Evolutionary conservation across 92 coral and sea anemone genomes (phyloP).

Genomic region (Epizoanthus stellaris): DNA sequence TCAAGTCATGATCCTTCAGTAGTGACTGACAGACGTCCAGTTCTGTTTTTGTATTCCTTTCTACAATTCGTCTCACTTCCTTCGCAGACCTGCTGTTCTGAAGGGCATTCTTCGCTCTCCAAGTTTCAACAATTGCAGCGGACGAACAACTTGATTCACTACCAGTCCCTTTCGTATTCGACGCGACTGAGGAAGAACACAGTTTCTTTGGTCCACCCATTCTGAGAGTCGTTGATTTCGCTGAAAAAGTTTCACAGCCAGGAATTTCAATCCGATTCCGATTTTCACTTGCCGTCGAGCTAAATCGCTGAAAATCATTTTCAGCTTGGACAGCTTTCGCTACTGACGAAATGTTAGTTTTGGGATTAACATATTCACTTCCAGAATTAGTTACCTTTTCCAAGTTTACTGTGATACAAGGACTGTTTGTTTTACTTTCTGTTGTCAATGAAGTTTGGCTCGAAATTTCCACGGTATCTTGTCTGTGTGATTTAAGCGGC

Average conservation of each 20-base stretch:
- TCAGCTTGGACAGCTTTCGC: background rate
- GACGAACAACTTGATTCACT: no score
- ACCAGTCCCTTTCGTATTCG: background rate
- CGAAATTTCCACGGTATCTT: background rate
- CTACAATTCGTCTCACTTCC: background rate
- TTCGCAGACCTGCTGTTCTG: background rate
- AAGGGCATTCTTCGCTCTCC: background rate
- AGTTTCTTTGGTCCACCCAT: background rate
- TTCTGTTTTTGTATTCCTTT: background rate
- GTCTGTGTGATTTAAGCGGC: background rate
- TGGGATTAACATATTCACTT: background rate
- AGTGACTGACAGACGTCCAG: background rate
- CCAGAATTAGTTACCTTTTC: background rate
- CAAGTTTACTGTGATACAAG: background rate
- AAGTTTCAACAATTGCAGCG: conserved; percentile 11
- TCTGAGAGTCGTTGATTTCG: background rate
- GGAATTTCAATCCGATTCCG: background rate
- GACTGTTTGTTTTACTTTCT: background rate
- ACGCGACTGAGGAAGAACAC: background rate
- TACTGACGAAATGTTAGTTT: no score
- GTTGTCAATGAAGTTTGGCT: background rate
- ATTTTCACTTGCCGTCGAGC: background rate
- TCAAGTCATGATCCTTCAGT: background rate
- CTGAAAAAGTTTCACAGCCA: background rate
- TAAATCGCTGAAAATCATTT: background rate